A percentile compares a stretch with the other conserved stretches of the same genome.
Evolutionary conservation across 2,113 vertebrate genomes (phyloP).

Genomic region (Cyprinodon brontotheroides): DNA sequence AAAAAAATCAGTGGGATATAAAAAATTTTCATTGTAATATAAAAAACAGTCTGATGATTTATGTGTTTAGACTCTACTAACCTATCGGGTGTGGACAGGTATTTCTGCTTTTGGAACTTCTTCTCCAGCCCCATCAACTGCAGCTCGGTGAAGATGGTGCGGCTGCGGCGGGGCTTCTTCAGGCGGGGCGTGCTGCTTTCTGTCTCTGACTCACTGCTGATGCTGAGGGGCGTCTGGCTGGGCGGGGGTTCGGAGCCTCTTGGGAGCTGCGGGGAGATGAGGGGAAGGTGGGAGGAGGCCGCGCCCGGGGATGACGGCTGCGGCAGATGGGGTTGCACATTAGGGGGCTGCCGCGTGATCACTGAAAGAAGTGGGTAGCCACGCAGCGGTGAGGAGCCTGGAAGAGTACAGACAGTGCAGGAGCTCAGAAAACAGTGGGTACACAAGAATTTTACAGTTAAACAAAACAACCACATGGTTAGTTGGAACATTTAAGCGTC

Average conservation of each 20-base stretch:
- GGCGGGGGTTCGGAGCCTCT: conserved; percentile 68
- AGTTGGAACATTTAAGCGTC: conserved; percentile 31
- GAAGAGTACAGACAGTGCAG: conserved; percentile 24
- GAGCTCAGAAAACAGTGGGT: conserved; percentile 10
- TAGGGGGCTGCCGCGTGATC: conserved; percentile 88
- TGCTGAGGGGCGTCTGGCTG: conserved; percentile 81
- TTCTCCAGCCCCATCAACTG: conserved; percentile 99
- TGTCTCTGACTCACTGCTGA: conserved; percentile 93
- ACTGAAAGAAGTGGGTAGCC: conserved; percentile 92
- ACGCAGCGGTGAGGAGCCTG: conserved; percentile 88
- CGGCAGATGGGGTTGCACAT: conserved; percentile 79
- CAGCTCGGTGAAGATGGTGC: conserved; percentile 97
- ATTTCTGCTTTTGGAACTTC: conserved; percentile 99
- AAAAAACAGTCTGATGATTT: background rate
- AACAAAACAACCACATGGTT: conserved; percentile 19
- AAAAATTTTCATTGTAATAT: background rate
- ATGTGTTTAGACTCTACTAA: conserved; percentile 62
- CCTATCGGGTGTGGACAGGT: conserved; percentile 97
- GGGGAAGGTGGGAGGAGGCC: conserved; percentile 72
- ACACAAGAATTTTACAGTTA: conserved; percentile 21
- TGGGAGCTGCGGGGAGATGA: conserved; percentile 55
- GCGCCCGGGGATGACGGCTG: conserved; percentile 71
- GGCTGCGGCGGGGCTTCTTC: conserved; percentile 93
- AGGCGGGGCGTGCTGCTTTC: conserved; percentile 84
- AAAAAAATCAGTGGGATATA: background rate